Evolutionary conservation across 2,888 invertebrate species (phyloP).

Genomic region (Meta bourneti): DNA sequence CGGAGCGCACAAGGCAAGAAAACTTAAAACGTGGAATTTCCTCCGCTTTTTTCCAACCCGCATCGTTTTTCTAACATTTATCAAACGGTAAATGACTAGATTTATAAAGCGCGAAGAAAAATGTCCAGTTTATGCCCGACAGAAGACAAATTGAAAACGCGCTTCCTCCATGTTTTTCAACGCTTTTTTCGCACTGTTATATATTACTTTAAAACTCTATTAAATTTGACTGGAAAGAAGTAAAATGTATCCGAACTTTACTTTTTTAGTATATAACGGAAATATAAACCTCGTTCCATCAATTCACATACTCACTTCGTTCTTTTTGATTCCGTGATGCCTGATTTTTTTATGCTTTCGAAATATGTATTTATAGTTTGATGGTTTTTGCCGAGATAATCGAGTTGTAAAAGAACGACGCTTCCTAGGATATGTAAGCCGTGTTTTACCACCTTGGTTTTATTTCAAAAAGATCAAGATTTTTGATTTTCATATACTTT

Average conservation of each 20-base stretch:
- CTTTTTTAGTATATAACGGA: neutral
- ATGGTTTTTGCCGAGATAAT: too few relatives aligned
- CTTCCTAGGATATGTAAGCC: too few relatives aligned
- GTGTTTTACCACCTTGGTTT: too few relatives aligned
- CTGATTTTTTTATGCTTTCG: neutral
- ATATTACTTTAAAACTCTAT: slow-evolving; percentile 73
- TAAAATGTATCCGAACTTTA: slow-evolving; percentile 1
- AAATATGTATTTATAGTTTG: too few relatives aligned
- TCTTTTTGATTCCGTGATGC: neutral
- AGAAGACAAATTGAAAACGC: slow-evolving; percentile 72
- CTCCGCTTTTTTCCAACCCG: slow-evolving; percentile 6
- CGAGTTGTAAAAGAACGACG: too few relatives aligned
- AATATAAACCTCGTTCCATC: neutral
- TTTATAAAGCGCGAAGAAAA: slow-evolving; percentile 67
- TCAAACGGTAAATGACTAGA: slow-evolving; percentile 61
- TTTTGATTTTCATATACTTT: too few relatives aligned
- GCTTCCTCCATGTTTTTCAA: slow-evolving; percentile 41
- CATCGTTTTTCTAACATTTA: slow-evolving; percentile 61
- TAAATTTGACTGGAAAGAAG: slow-evolving; percentile 71
- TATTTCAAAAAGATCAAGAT: too few relatives aligned
- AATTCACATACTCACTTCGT: neutral
- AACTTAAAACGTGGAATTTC: slow-evolving; percentile 46
- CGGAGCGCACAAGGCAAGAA: slow-evolving; percentile 18
- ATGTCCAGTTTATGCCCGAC: slow-evolving; percentile 73
- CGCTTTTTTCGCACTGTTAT: slow-evolving; percentile 42